These are phyloP conservation scores for Ferrisia virgata DNA, from an alignment of 2,888 invertebrate genomes.

Conservation along the genomic window DNA sequence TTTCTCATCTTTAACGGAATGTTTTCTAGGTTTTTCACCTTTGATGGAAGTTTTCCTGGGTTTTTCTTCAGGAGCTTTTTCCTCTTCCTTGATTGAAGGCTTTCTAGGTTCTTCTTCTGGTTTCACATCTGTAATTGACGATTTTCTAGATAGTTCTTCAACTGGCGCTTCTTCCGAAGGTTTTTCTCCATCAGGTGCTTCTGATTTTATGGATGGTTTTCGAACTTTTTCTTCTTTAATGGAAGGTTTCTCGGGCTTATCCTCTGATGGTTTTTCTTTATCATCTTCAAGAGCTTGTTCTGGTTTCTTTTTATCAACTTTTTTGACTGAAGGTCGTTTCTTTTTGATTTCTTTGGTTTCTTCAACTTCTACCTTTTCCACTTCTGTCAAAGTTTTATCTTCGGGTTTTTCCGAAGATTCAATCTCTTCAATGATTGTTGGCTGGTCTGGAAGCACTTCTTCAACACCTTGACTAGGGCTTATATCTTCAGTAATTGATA, in stretches of 20 bases:
- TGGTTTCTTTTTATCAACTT: neutral
- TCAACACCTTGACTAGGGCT: neutral
- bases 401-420: slow-evolving; percentile 47
- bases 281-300: neutral
- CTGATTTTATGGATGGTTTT: slow-evolving; percentile 49
- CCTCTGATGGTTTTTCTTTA: neutral
- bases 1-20: neutral
- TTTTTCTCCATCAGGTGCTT: slow-evolving; percentile 46
- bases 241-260: neutral
- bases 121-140: slow-evolving; percentile 50
- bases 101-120: slow-evolving; percentile 7
- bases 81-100: slow-evolving; percentile 45
- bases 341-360: slow-evolving; percentile 48
- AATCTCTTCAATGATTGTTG: slow-evolving; percentile 51
- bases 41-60: slow-evolving; percentile 49
- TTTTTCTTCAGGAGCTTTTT: slow-evolving; percentile 52
- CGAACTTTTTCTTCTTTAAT: slow-evolving; percentile 50
- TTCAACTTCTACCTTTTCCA: slow-evolving; percentile 50
- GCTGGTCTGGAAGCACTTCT: slow-evolving; percentile 48
- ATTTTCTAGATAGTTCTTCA: slow-evolving; percentile 50
- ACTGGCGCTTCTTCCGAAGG: slow-evolving; percentile 43
- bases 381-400: slow-evolving; percentile 56
- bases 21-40: slow-evolving; percentile 48
- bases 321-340: neutral
- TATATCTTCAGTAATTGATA: slow-evolving; percentile 48